A percentile compares a stretch with the other conserved stretches of the same genome.
These are phyloP conservation scores for Anarrhichthys ocellatus DNA, from an alignment of 2,113 vertebrate genomes.

Conservation along the genomic window DNA sequence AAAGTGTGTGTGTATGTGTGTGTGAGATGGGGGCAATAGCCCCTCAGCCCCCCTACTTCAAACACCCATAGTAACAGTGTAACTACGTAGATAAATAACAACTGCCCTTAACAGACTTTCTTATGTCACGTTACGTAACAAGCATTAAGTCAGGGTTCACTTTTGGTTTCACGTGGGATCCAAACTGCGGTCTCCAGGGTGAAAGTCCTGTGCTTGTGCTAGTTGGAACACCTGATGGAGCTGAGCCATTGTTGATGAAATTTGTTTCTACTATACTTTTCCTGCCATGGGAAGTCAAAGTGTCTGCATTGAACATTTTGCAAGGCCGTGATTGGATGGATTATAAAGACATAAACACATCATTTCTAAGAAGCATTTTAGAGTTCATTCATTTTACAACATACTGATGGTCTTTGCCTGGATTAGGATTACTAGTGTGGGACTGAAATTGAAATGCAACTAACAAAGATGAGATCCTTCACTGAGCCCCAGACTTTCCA, in stretches of 20 bases:
- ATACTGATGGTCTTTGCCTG: not conserved
- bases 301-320: not conserved
- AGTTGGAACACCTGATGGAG: not conserved
- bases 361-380: not conserved
- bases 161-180: not conserved
- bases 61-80: no score
- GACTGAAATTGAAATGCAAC: conserved; percentile 2
- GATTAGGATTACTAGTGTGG: not conserved
- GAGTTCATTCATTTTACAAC: not conserved
- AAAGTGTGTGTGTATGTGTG: no score
- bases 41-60: no score
- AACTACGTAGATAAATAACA: no score
- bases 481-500: not conserved
- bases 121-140: no score
- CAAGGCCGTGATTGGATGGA: no score
- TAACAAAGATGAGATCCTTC: not conserved
- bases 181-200: not conserved
- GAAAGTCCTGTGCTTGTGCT: not conserved
- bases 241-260: not conserved
- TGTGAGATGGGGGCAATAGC: no score
- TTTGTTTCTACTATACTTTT: not conserved
- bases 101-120: no score
- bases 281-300: not conserved
- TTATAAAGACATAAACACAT: not conserved
- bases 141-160: no score